A percentile compares a stretch with the other conserved stretches of the same genome.
Conservation (phyloP, 1,140 invertebrate genomes). For the Phthorimaea operculella region DNA sequence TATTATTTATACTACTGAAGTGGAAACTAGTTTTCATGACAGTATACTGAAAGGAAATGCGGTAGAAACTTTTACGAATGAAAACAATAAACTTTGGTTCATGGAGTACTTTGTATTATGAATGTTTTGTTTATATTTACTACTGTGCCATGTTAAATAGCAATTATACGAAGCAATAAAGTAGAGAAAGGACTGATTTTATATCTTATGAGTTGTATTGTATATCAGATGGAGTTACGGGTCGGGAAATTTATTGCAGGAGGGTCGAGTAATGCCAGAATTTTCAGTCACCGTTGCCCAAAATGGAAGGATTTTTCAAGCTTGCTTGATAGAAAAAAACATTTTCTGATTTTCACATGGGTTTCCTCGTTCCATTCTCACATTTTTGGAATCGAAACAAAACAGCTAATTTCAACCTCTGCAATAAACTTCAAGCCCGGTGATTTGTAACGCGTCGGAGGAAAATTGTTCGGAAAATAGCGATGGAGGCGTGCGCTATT, state of each 20-base stretch:
- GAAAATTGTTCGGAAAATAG: constrained; percentile 9
- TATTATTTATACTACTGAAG: too few species aligned
- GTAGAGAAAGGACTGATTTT: constrained; percentile 13
- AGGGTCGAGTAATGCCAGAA: constrained; percentile 7
- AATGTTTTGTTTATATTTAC: not conserved
- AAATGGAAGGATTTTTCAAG: not conserved
- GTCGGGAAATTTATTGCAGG: constrained; percentile 11
- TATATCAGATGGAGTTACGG: constrained; percentile 19
- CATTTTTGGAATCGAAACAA: not conserved
- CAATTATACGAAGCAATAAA: constrained; percentile 18
- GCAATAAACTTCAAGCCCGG: not conserved
- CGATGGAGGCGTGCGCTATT: not conserved
- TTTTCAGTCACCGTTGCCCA: not conserved
- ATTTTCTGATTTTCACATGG: not conserved
- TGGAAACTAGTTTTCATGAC: too few species aligned
- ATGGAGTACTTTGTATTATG: too few species aligned
- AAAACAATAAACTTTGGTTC: too few species aligned
- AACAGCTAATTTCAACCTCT: not conserved
- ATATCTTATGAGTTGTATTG: constrained; percentile 15
- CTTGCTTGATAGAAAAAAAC: not conserved
- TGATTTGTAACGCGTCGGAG: constrained; percentile 2
- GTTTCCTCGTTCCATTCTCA: not conserved
- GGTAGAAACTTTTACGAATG: too few species aligned
- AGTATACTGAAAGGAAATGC: too few species aligned
- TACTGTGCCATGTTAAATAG: constrained; percentile 11